These are phyloP conservation scores for Mermis nigrescens DNA, from an alignment of 2,888 invertebrate genomes.

Conservation along the genomic window DNA sequence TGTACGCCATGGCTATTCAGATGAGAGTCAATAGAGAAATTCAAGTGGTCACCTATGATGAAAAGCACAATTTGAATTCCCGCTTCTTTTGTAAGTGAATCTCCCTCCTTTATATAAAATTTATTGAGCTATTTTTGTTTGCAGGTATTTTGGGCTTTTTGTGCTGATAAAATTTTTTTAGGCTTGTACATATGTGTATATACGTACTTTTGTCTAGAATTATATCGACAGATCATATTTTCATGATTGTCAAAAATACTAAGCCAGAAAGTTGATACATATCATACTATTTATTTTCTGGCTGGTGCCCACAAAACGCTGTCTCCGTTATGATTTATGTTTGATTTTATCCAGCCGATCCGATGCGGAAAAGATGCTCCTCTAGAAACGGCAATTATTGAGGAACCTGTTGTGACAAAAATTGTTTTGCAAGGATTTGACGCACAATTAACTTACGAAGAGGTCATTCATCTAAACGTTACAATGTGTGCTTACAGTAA, in stretches of 20 bases:
- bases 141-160: background rate
- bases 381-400: background rate
- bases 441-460: constrained; percentile 4
- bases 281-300: no score
- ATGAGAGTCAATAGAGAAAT: constrained; percentile 2
- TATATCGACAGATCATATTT: no score
- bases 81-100: no score
- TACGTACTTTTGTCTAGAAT: no score
- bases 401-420: background rate
- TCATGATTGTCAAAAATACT: no score
- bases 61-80: background rate
- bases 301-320: no score
- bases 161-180: no score
- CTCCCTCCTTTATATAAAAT: no score
- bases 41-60: background rate
- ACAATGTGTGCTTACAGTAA: constrained; percentile 4
- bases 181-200: no score
- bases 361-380: background rate
- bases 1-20: background rate
- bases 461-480: background rate
- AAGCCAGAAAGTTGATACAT: no score
- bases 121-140: background rate
- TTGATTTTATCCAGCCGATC: background rate
- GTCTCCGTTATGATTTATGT: no score
- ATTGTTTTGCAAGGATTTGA: constrained; percentile 1